Percentiles rank a stretch among this genome's conserved stretches.
Conservation (phyloP, 1,140 invertebrate species). For the Parapsyche elsis region DNA sequence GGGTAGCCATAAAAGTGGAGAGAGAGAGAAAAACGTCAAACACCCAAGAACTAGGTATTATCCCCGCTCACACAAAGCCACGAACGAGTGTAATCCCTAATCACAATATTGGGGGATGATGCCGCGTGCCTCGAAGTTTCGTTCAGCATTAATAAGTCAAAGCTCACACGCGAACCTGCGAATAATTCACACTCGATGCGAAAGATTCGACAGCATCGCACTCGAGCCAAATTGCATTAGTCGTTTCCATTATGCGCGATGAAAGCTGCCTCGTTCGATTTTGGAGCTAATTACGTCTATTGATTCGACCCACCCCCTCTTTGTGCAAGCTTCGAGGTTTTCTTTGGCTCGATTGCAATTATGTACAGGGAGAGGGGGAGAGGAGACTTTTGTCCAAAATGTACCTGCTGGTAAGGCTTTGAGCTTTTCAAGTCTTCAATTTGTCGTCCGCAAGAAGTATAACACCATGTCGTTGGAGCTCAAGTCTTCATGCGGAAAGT, state of each 20-base stretch:
- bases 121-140: neutral
- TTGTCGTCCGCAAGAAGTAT: no score
- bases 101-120: neutral
- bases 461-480: no score
- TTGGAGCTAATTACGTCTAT: conserved; percentile 4
- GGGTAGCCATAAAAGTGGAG: neutral
- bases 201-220: no score
- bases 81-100: conserved; percentile 20
- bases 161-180: no score
- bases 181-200: no score
- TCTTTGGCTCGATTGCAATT: conserved; percentile 5
- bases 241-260: neutral
- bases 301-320: neutral
- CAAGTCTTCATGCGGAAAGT: no score
- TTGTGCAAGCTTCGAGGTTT: neutral
- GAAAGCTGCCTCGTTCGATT: neutral
- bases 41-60: neutral
- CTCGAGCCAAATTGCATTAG: conserved; percentile 10
- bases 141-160: no score
- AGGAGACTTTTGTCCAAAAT: neutral
- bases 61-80: conserved; percentile 16
- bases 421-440: no score
- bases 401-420: no score
- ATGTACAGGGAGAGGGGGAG: neutral
- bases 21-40: neutral